A percentile compares a stretch with the other conserved stretches of the same genome.
Evolutionary conservation across 64 coral and sea anemone species (phyloP).

Genomic region (Montipora capricornis): DNA sequence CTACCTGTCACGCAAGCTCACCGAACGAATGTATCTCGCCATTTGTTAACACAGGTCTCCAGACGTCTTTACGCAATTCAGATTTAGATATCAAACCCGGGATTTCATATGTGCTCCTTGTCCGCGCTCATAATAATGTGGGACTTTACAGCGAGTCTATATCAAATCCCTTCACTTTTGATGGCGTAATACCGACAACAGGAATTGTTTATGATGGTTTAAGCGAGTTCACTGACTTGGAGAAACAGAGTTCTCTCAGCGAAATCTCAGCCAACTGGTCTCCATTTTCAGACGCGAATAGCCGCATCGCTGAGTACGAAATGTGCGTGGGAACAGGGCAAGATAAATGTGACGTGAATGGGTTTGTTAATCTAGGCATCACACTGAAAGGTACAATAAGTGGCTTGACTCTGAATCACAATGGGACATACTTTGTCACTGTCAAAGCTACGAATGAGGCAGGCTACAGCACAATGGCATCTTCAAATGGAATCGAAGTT

Average conservation of each 20-base stretch:
- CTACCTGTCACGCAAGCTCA: slow-evolving; percentile 11
- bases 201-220: slow-evolving; percentile 52
- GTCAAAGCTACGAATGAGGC: slow-evolving; percentile 73
- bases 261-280: slow-evolving; percentile 75
- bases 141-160: slow-evolving; percentile 22
- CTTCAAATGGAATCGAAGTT: slow-evolving; percentile 79
- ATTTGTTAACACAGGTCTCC: slow-evolving; percentile 46
- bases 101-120: slow-evolving; percentile 40
- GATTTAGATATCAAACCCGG: slow-evolving; percentile 30
- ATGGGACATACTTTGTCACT: slow-evolving; percentile 70
- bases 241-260: slow-evolving; percentile 32
- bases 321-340: slow-evolving; percentile 61
- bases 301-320: slow-evolving; percentile 36
- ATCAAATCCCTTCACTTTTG: slow-evolving; percentile 49
- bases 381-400: slow-evolving; percentile 34
- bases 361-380: slow-evolving; percentile 21
- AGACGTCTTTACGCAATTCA: slow-evolving; percentile 1
- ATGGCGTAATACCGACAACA: slow-evolving; percentile 13
- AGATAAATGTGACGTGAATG: slow-evolving; percentile 39
- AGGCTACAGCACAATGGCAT: slow-evolving; percentile 70
- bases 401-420: slow-evolving; percentile 76
- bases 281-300: slow-evolving; percentile 29
- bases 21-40: slow-evolving; percentile 29
- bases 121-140: slow-evolving; percentile 67
- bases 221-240: slow-evolving; percentile 5